Evolutionary conservation across 2,113 vertebrate genomes (phyloP), one percentile per base, ranked within the genome.

Genomic region (Rhynchomys soricoides): DNA sequence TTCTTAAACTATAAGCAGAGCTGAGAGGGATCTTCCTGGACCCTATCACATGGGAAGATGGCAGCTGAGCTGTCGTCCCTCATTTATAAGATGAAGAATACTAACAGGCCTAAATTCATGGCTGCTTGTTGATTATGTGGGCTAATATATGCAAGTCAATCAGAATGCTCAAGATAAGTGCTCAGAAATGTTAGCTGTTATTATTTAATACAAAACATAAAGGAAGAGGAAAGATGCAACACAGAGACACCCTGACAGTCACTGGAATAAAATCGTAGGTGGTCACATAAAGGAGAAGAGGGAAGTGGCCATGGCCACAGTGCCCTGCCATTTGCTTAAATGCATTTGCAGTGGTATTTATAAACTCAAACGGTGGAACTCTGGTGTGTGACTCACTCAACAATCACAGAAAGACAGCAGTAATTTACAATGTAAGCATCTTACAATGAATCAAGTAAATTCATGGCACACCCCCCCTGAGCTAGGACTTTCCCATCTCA

Each of bases 401-500:
- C 43, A 93, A 71, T 89, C 85, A 95, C 29, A 85, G 50, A 83
- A 94, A 95, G 26, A 91, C 12, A 93, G 40, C 5, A 73, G 71
- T 59, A 59, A 94, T 93, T 89, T 89, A 59, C 13, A 95, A 68
- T 0, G 71, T 78, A 74, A 83, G 91, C 40, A 83, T 43, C 52
- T 82, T n/a, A 64, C 89, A 94, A 26, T n/a, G 21, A 31, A 22
- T 45, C 48, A 37, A 68, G 66, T 10, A 77, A 78, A 52, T 37
- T 89, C 66, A 68, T 68, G 43, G 92, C 55, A 48, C 7, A 66
- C 10, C 19, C 79, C 64, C n/a, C 43, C 17, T 78, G 37, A 90
- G 55, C 21, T 62, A 59, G 2, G 50, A 64, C 8, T 89, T 55
- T 21, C 12, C 43, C 45, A 70, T 64, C 50, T 85, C n/a, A 88